Evolutionary conservation across 2,113 vertebrate species (phyloP).

Genomic region (Colinus virginianus): DNA sequence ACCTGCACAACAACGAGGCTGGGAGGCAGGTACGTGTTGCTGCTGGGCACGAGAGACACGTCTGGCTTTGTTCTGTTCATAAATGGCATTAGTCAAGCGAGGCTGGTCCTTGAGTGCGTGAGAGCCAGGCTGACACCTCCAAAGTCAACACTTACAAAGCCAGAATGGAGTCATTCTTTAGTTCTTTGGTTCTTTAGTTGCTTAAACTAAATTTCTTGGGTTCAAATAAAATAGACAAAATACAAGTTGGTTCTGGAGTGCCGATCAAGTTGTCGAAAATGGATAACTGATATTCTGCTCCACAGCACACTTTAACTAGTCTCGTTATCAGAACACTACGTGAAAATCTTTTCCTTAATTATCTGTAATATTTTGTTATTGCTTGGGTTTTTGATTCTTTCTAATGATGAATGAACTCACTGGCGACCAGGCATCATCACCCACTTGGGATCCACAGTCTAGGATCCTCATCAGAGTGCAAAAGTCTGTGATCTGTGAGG

Average conservation of each 20-base stretch:
- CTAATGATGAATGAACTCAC: background rate
- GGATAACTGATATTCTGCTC: background rate
- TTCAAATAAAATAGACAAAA: background rate
- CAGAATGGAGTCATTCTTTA: background rate
- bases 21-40: constrained; percentile 89
- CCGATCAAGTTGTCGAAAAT: background rate
- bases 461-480: rapidly evolving
- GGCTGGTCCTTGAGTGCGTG: background rate
- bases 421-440: background rate
- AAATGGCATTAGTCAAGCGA: background rate
- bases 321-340: background rate
- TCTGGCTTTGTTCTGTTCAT: rapidly evolving
- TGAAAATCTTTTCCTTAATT: background rate
- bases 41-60: background rate
- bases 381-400: background rate
- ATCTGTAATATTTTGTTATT: background rate
- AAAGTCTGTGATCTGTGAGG: background rate
- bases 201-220: background rate
- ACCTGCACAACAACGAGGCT: constrained; percentile 93
- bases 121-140: background rate
- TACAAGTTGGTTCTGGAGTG: background rate
- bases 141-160: background rate
- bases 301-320: background rate
- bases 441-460: background rate
- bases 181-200: too few relatives aligned